phyloP scores from a whole-genome alignment of 1,140 invertebrate species.

The Dinothrombium tinctorium region DNA sequence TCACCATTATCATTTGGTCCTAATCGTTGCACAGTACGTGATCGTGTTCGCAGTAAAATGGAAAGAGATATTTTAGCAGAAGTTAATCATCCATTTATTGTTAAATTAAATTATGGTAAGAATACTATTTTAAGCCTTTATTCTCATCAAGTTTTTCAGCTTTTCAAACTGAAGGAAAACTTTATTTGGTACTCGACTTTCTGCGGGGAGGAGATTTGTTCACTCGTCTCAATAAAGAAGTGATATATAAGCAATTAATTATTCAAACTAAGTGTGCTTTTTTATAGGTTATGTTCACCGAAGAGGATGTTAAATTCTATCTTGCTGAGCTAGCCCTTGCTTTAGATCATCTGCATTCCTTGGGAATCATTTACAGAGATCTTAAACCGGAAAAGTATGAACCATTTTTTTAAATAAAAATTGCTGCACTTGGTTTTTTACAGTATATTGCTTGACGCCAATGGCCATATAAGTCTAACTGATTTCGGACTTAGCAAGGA shows the following conservation, averaged over 20 bases:
- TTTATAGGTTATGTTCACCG: slow-evolving; percentile 90
- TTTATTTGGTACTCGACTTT: slow-evolving; percentile 96
- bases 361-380: slow-evolving; percentile 96
- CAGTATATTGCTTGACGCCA: slow-evolving; percentile 77
- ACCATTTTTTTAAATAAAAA: too few relatives aligned
- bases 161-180: slow-evolving; percentile 96
- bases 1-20: background rate
- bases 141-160: too few relatives aligned
- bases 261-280: slow-evolving; percentile 13
- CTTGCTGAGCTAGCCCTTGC: slow-evolving; percentile 89
- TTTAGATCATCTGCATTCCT: slow-evolving; percentile 76
- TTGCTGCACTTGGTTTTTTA: slow-evolving; percentile 14
- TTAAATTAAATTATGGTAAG: slow-evolving; percentile 69
- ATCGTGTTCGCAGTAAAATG: slow-evolving; percentile 86
- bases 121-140: too few relatives aligned
- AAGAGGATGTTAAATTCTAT: slow-evolving; percentile 99
- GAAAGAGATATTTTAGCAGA: slow-evolving; percentile 95
- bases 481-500: slow-evolving; percentile 96
- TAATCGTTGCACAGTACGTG: slow-evolving; percentile 44
- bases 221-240: slow-evolving; percentile 88
- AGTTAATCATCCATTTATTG: slow-evolving; percentile 94
- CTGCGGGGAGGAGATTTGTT: slow-evolving; percentile 86
- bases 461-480: slow-evolving; percentile 94
- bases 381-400: slow-evolving; percentile 90
- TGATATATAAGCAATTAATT: slow-evolving; percentile 21